Base-by-base conservation (phyloP, 2,113 vertebrate genomes). In the Xyliphius kryptos region DNA sequence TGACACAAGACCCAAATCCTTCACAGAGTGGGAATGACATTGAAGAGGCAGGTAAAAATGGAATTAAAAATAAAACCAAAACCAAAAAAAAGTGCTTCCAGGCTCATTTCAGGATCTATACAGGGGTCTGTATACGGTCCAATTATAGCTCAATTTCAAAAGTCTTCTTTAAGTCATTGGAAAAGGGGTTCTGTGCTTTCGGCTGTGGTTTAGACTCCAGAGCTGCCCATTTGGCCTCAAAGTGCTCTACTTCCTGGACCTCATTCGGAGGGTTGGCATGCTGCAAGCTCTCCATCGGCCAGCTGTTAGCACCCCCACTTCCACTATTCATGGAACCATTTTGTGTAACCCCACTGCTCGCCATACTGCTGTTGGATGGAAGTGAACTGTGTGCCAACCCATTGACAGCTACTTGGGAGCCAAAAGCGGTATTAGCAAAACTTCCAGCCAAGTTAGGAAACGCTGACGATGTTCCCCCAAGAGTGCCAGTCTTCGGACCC, bases 211-310 rank as follows among this genome's bases (percentile, higher is more conserved):
- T 94, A 61, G 86, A 79, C 74, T 93, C 92, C 67, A 95, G 77
- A 0, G 92, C 91, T 0, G 90, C 92, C 92, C 92, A 95, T 77
- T 95, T 89, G 14, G 90, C 91, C 78, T 95, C 92, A 12, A 95
- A 95, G 43, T 88, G 89, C 68, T 94, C 92, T 13, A 87, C 85
- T 36, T 91, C 91, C 67, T 86, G 84, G 7, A 78, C 74, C 47
- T 77, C 77, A 0, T 16, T 60, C 16, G 76, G 63, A 0, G 81
- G 75, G 3, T 75, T 82, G 0, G 81, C 82, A 17, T 79, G 74
- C 70, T 82, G 83, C 54, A 79, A 77, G 32, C 81, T 77, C 74
- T 92, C 90, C 0, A 88, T 84, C 2, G 91, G 89, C 92, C 91
- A 95, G 21, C 78, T 73, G 1, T 81, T 76, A 15, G 66, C 50